Evolutionary conservation across 2,888 invertebrate genomes (phyloP).

Genomic region (Choristoneura rosaceana): DNA sequence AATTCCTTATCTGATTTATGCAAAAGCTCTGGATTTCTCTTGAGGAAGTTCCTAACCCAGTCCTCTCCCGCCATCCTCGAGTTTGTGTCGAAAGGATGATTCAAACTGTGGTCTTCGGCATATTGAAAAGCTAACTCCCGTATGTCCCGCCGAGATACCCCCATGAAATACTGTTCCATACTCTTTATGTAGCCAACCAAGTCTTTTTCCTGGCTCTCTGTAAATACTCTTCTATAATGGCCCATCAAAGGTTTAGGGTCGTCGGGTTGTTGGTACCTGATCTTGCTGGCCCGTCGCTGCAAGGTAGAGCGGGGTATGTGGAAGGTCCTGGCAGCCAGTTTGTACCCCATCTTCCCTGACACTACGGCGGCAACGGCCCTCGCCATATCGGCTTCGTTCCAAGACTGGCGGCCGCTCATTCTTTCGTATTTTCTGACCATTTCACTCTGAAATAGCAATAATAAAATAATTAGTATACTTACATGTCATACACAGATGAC

Average conservation of each 20-base stretch:
- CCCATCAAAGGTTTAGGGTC: conserved; percentile 81
- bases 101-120: conserved; percentile 76
- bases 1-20: conserved; percentile 71
- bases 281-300: conserved; percentile 79
- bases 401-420: conserved; percentile 81
- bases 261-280: conserved; percentile 76
- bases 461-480: conserved; percentile 13
- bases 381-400: conserved; percentile 83
- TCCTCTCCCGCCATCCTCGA: conserved; percentile 81
- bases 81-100: conserved; percentile 80
- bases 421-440: conserved; percentile 84
- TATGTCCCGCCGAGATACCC: conserved; percentile 78
- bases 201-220: conserved; percentile 80
- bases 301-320: conserved; percentile 81
- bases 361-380: conserved; percentile 81
- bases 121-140: conserved; percentile 81
- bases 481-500: neutral
- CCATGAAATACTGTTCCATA: conserved; percentile 82
- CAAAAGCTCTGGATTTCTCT: conserved; percentile 76
- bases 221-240: conserved; percentile 79
- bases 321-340: conserved; percentile 78
- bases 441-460: conserved; percentile 67
- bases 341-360: conserved; percentile 83
- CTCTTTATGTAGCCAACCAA: conserved; percentile 81
- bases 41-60: conserved; percentile 82